These are phyloP conservation scores for Brachyistius frenatus DNA, from an alignment of 2,113 vertebrate species.

Conservation along the genomic window DNA sequence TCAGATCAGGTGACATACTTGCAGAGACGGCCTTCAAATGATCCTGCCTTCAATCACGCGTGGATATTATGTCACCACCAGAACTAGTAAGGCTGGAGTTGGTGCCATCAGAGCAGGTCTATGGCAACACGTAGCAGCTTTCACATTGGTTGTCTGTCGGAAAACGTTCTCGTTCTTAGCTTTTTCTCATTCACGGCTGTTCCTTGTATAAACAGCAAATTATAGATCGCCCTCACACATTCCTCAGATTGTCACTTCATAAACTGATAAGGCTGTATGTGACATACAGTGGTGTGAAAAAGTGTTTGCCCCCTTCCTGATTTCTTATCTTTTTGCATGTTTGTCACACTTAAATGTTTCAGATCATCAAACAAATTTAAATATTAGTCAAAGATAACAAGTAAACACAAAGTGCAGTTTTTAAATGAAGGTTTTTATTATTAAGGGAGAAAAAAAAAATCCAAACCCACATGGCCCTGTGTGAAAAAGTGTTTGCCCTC, in stretches of 20 bases:
- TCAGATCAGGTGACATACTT: neutral
- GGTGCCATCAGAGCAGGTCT: neutral
- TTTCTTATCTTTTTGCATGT: too few relatives aligned
- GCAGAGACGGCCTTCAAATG: neutral
- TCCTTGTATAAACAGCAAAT: neutral
- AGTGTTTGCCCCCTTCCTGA: too few relatives aligned
- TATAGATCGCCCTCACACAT: slow-evolving; percentile 5
- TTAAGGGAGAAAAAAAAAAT: too few relatives aligned
- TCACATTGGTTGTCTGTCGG: neutral
- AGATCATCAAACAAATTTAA: too few relatives aligned
- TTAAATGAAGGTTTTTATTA: too few relatives aligned
- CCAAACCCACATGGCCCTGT: too few relatives aligned
- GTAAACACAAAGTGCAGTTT: too few relatives aligned
- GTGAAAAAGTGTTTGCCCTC: too few relatives aligned
- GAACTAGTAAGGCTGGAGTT: neutral
- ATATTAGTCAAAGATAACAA: too few relatives aligned
- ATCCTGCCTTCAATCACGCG: neutral
- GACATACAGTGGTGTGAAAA: neutral
- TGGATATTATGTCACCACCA: neutral
- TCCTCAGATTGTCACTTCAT: neutral
- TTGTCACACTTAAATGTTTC: too few relatives aligned
- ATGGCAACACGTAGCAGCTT: neutral
- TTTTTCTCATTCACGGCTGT: neutral
- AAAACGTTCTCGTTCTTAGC: neutral
- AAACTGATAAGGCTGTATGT: slow-evolving; percentile 14